phyloP scores from a whole-genome alignment of 2,113 vertebrate genomes.

The Orthochromis indermauri region DNA sequence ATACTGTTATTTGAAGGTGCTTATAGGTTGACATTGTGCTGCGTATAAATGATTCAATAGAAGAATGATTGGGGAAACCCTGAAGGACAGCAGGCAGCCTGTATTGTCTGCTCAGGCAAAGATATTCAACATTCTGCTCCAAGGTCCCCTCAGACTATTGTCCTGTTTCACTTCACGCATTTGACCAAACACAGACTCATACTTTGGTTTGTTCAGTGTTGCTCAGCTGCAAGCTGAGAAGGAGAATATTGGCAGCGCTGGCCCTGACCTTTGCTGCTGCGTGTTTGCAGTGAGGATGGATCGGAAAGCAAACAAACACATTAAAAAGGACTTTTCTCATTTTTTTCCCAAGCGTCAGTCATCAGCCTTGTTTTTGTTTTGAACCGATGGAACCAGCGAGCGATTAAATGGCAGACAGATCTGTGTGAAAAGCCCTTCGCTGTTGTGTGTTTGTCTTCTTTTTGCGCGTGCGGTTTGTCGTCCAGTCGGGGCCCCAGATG shows the following conservation, averaged over 20 bases:
- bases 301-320: neutral
- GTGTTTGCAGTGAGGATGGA: neutral
- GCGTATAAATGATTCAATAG: neutral
- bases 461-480: neutral
- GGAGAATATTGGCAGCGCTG: neutral
- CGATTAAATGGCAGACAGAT: rapidly evolving
- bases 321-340: neutral
- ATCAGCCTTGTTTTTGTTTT: neutral
- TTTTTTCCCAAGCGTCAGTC: rapidly evolving
- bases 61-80: rapidly evolving
- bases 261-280: neutral
- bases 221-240: neutral
- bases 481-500: neutral
- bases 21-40: neutral
- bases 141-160: neutral
- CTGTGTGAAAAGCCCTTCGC: neutral
- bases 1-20: neutral
- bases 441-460: neutral
- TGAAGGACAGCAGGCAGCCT: neutral
- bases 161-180: neutral
- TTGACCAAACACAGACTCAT: neutral
- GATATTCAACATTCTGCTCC: neutral
- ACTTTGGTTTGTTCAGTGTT: neutral
- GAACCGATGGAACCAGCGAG: neutral
- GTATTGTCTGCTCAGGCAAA: neutral